Conservation (phyloP, 2,113 vertebrate genomes). For the Gymnorhina tibicen region DNA sequence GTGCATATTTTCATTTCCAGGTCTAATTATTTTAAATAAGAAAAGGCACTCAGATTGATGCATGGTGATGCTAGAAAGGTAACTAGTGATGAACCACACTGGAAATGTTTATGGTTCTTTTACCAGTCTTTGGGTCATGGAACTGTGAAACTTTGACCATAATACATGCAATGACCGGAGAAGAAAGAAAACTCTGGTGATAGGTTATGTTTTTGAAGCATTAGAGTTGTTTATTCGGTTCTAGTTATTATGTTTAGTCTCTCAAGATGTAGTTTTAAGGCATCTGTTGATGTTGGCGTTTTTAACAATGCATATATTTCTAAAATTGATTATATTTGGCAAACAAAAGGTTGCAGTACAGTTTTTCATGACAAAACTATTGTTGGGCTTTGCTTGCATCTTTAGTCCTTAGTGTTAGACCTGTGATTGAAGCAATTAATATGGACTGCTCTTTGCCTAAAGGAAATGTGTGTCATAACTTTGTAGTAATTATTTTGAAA, state of each 20-base stretch:
- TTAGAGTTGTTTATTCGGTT: background rate
- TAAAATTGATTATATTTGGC: background rate
- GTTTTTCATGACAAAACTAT: background rate
- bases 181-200: background rate
- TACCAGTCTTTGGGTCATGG: background rate
- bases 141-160: background rate
- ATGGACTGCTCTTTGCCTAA: background rate
- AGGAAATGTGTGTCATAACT: background rate
- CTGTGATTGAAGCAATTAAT: background rate
- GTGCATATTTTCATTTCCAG: background rate
- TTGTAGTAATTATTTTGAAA: background rate
- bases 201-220: background rate
- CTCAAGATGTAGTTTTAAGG: background rate
- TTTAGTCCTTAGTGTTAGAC: background rate
- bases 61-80: background rate
- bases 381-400: background rate
- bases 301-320: background rate
- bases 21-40: background rate
- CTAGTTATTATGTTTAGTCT: background rate
- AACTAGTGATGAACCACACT: background rate
- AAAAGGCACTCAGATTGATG: background rate
- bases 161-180: background rate
- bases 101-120: background rate
- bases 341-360: background rate
- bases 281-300: background rate